A percentile compares a stretch with the other conserved stretches of the same genome.
Conservation (phyloP, 2,797 vertebrate species). For the Chaenodraco wilsoni region DNA sequence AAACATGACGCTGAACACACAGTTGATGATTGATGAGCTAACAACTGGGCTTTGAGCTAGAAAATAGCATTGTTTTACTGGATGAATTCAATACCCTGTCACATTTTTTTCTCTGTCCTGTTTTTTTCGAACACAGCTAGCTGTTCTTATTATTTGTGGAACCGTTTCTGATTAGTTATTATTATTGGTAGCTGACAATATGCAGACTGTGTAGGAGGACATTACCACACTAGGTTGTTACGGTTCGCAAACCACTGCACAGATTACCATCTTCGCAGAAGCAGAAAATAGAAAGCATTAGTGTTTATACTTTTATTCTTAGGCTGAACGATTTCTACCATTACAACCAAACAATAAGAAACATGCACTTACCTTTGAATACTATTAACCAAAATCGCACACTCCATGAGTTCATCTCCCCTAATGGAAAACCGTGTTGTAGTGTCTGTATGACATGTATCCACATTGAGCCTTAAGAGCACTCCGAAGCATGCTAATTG, state of each 20-base stretch:
- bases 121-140: conserved; percentile 8
- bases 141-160: conserved; percentile 24
- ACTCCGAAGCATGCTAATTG: conserved; percentile 28
- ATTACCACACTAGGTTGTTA: conserved; percentile 21
- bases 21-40: conserved; percentile 76
- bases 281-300: conserved; percentile 41
- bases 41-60: conserved; percentile 61
- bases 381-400: conserved; percentile 37
- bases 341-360: conserved; percentile 31
- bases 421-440: conserved; percentile 35
- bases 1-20: conserved; percentile 64
- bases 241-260: conserved; percentile 24
- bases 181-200: conserved; percentile 31
- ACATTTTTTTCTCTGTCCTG: conserved; percentile 8
- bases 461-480: conserved; percentile 22
- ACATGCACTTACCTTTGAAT: conserved; percentile 34
- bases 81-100: conserved; percentile 48
- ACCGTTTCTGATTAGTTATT: conserved; percentile 26
- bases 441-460: conserved; percentile 26
- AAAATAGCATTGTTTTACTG: conserved; percentile 68
- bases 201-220: conserved; percentile 17
- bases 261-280: conserved; percentile 42
- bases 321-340: conserved; percentile 23
- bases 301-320: conserved; percentile 31
- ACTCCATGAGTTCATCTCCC: conserved; percentile 18